phyloP scores from a whole-genome alignment of 2,113 vertebrate genomes.

The Tachysurus fulvidraco region DNA sequence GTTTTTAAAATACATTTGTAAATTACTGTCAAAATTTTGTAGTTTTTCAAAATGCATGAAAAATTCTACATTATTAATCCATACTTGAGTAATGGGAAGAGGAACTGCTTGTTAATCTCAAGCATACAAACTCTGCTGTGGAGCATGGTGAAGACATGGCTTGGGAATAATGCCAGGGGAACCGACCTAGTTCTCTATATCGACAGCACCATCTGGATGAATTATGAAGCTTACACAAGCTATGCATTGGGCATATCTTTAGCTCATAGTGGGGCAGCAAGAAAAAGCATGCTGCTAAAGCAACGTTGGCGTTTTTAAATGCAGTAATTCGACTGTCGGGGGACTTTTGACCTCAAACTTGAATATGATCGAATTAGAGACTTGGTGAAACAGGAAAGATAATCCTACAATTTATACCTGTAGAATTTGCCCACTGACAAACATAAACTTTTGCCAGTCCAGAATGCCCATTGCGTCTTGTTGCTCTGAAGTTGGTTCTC shows the following conservation, averaged over 20 bases:
- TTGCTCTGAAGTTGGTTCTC: background rate
- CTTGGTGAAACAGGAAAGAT: background rate
- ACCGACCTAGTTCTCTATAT: constrained; percentile 27
- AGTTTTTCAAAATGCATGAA: background rate
- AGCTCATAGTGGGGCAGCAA: background rate
- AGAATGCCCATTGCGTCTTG: background rate
- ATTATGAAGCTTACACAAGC: constrained; percentile 17
- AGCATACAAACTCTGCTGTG: background rate
- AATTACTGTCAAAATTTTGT: background rate
- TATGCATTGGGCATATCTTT: background rate
- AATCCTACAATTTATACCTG: background rate
- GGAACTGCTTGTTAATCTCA: background rate
- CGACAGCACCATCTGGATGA: constrained; percentile 15
- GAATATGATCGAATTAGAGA: background rate
- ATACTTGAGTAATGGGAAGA: background rate
- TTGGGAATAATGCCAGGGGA: background rate
- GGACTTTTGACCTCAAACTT: background rate
- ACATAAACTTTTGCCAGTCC: background rate
- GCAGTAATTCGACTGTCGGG: background rate
- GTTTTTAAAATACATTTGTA: background rate
- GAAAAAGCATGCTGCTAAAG: background rate
- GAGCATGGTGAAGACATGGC: background rate
- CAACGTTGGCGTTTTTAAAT: background rate
- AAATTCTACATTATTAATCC: background rate
- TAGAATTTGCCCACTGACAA: background rate